Percentiles rank a stretch among this genome's conserved stretches.
Evolutionary conservation across 2,113 vertebrate genomes (phyloP).

Genomic region (Chaenogobius annularis): DNA sequence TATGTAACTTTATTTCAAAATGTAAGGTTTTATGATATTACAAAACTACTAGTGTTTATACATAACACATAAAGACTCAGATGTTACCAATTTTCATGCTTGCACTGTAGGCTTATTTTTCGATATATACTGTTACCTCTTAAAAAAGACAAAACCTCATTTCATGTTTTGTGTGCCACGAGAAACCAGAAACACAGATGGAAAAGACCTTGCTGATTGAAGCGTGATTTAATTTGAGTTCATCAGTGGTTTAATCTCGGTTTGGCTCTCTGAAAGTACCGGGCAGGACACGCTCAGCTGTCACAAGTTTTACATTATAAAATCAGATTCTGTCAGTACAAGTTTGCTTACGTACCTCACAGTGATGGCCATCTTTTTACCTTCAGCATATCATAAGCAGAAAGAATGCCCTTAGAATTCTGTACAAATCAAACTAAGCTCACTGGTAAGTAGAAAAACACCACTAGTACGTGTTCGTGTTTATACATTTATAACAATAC

Average conservation of each 20-base stretch:
- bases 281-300: conserved; percentile 8
- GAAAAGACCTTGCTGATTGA: conserved; percentile 2
- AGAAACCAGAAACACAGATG: not conserved
- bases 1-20: too few relatives aligned
- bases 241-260: conserved; percentile 8
- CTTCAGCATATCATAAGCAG: not conserved
- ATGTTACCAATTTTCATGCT: too few relatives aligned
- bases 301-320: conserved; percentile 32
- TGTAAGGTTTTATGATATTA: too few relatives aligned
- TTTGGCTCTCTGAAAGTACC: conserved; percentile 1
- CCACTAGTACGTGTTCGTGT: not conserved
- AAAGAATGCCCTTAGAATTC: conserved; percentile 4
- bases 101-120: not conserved
- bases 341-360: conserved; percentile 15
- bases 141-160: not conserved
- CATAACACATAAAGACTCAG: too few relatives aligned
- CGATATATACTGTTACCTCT: not conserved
- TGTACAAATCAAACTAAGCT: not conserved
- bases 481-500: not conserved
- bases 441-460: not conserved
- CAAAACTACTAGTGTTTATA: too few relatives aligned
- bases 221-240: conserved; percentile 10
- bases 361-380: conserved; percentile 12
- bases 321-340: conserved; percentile 7
- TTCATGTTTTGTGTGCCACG: not conserved